A percentile compares a stretch with the other conserved stretches of the same genome.
Evolutionary conservation across 2,797 vertebrate species (phyloP).

Genomic region (Phylloscopus collybita): DNA sequence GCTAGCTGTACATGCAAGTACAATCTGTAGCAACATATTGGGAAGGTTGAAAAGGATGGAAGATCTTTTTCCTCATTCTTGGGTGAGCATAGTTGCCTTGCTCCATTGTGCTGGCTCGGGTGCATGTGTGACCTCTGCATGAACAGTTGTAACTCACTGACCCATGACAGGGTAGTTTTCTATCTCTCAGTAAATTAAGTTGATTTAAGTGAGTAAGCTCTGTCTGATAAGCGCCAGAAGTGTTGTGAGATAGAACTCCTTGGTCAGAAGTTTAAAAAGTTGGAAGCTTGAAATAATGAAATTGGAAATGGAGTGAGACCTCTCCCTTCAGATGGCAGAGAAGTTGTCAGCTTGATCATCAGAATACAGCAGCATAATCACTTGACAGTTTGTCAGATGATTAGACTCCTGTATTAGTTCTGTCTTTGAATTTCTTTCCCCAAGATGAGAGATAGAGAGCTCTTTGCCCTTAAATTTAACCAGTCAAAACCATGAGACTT

Average conservation of each 20-base stretch:
- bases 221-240: background rate
- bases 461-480: conserved; percentile 7
- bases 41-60: background rate
- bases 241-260: background rate
- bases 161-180: background rate
- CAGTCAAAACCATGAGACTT: background rate
- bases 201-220: background rate
- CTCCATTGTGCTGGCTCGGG: background rate
- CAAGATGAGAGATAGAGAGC: background rate
- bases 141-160: background rate
- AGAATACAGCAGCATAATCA: background rate
- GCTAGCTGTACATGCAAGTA: background rate
- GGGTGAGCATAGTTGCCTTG: background rate
- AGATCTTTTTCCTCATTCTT: background rate
- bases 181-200: background rate
- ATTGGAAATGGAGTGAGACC: background rate
- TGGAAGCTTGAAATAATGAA: background rate
- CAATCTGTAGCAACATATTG: background rate
- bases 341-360: background rate
- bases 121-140: background rate
- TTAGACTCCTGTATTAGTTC: background rate
- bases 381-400: background rate
- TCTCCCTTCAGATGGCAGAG: background rate
- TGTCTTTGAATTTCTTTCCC: conserved; percentile 7
- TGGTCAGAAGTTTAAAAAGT: background rate